Evolutionary conservation across 2,797 vertebrate genomes (phyloP), one percentile per base, ranked within the genome.

Genomic region (Antrozous pallidus): DNA sequence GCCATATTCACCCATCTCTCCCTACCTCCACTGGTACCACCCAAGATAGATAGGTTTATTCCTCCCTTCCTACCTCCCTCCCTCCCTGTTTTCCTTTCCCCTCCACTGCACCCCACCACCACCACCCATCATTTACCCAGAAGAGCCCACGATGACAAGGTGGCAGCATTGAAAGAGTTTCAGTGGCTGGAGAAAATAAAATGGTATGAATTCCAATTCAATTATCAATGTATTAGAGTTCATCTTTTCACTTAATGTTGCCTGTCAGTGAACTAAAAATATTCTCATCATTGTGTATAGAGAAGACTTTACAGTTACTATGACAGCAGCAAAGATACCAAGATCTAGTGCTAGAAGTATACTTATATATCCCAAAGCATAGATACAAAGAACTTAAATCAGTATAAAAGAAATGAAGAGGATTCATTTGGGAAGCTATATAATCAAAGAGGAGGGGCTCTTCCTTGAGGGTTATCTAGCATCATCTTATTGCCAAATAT

Each of bases 171-270:
- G 87, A 92, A 97, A 96, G 96, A 96, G 40, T 96, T 97, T 82
- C 80, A 6, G n/a, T 14, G 4, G 49, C 88, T 83, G 93, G 74
- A 73, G 87, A 98, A 97, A 97, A 92, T 95, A 93, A 98, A 97
- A 95, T 83, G 56, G 87, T 96, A 97, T 93, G 74, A 73, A 97
- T 97, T 97, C 84, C 96, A 98, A 94, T 97, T 90, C 95, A 97
- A 95, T 97, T 97, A 97, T 95, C 96, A 96, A 96, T 97, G 86
- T 45, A 67, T 88, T 94, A 82, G 22, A 97, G 9, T 92, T 89
- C 51, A 80, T 88, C 47, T 86, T 82, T 97, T 94, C 33, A 94
- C 28, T 83, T 95, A 97, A 96, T 38, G 33, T 83, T 84, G 77
- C 90, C 95, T 96, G 93, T 89, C 82, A 95, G 85, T 95, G 96